These are phyloP conservation scores for Brachionus angularis DNA, from an alignment of 1,140 invertebrate genomes.

Conservation along the genomic window DNA sequence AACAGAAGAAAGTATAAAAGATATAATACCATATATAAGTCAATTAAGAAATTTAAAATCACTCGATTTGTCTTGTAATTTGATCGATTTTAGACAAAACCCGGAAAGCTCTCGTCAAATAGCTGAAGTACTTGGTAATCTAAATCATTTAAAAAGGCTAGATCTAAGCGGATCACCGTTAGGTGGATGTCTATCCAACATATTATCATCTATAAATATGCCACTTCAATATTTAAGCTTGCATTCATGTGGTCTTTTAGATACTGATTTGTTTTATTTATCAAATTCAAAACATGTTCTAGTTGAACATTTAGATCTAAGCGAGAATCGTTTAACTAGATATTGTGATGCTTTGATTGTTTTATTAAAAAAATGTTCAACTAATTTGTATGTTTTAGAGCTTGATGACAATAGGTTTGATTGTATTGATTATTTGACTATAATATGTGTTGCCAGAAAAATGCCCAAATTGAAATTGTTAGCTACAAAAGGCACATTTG, in stretches of 20 bases:
- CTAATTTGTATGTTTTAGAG: slow-evolving; percentile 34
- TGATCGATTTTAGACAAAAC: slow-evolving; percentile 39
- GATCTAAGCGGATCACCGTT: slow-evolving; percentile 34
- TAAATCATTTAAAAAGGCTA: slow-evolving; percentile 22
- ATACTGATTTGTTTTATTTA: slow-evolving; percentile 33
- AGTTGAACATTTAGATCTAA: slow-evolving; percentile 31
- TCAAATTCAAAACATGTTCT: slow-evolving; percentile 8
- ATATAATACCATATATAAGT: slow-evolving; percentile 17
- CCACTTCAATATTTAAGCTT: slow-evolving; percentile 25
- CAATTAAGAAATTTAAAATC: slow-evolving; percentile 15
- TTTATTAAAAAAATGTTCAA: slow-evolving; percentile 35
- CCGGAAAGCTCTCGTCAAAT: background rate
- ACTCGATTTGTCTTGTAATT: slow-evolving; percentile 42
- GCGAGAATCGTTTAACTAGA: slow-evolving; percentile 29
- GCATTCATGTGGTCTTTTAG: slow-evolving; percentile 21
- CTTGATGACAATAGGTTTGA: slow-evolving; percentile 38
- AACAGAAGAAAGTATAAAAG: slow-evolving; percentile 29
- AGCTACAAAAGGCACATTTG: slow-evolving; percentile 39
- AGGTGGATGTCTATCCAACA: background rate
- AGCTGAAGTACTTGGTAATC: background rate
- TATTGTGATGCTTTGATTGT: slow-evolving; percentile 25
- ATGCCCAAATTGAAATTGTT: slow-evolving; percentile 11
- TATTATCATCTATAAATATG: background rate
- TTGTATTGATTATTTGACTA: slow-evolving; percentile 38
- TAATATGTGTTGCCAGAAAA: slow-evolving; percentile 20